These are phyloP conservation scores for Stenurella melanura DNA, from an alignment of 2,888 invertebrate genomes.

Conservation along the genomic window DNA sequence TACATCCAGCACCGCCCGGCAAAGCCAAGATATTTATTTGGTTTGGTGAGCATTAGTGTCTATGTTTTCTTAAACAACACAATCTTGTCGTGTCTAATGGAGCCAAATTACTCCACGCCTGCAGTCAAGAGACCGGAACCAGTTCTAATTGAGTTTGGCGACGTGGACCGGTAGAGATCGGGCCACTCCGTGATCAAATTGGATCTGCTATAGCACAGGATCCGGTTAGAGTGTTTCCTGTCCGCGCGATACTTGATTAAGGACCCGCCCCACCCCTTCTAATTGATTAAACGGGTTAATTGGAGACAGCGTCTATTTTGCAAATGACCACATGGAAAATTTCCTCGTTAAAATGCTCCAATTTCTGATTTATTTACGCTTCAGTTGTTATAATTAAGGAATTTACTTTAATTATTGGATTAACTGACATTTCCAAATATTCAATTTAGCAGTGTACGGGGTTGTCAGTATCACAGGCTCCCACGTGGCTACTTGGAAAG, in stretches of 20 bases:
- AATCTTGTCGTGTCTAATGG: conserved; percentile 68
- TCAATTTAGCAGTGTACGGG: not conserved
- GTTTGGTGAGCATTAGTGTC: conserved; percentile 42
- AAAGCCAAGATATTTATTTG: conserved; percentile 24
- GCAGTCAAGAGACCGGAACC: conserved; percentile 66
- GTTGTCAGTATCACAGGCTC: too few species aligned
- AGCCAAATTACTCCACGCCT: conserved; percentile 65
- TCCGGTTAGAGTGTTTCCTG: conserved; percentile 54
- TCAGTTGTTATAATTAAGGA: conserved; percentile 24
- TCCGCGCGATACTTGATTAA: conserved; percentile 54
- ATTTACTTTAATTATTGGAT: conserved; percentile 17
- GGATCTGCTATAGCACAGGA: conserved; percentile 45
- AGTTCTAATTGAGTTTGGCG: conserved; percentile 69
- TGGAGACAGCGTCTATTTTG: conserved; percentile 35
- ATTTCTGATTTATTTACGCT: conserved; percentile 19
- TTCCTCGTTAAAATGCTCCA: conserved; percentile 3
- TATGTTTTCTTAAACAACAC: conserved; percentile 68
- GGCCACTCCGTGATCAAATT: conserved; percentile 51
- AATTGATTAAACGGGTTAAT: conserved; percentile 56
- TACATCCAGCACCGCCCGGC: conserved; percentile 1
- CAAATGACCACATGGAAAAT: conserved; percentile 41
- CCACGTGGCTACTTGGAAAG: too few species aligned
- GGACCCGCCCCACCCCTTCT: conserved; percentile 49
- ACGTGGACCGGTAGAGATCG: conserved; percentile 61
- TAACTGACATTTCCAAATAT: not conserved